Percentiles rank a stretch among this genome's conserved stretches.
Conservation (phyloP, 2,888 invertebrate species). For the Cryptocheilus praepositus region DNA sequence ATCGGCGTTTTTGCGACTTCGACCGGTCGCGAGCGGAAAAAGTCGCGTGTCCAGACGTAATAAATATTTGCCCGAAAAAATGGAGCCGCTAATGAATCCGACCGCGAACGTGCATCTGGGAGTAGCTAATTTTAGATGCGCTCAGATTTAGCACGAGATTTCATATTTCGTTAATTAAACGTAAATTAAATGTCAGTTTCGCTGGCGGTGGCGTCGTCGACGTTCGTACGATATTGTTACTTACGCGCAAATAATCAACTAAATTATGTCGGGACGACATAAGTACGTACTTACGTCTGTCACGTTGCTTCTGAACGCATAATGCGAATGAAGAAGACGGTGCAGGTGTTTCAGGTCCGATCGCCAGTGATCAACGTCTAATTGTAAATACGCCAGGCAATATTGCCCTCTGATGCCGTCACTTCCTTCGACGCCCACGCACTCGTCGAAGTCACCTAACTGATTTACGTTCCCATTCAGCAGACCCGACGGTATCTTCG, state of each 20-base stretch:
- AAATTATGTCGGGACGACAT: background rate
- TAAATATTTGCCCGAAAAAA: too few relatives aligned
- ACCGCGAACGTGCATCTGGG: too few relatives aligned
- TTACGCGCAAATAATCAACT: background rate
- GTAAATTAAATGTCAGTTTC: too few relatives aligned
- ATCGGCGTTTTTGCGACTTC: too few relatives aligned
- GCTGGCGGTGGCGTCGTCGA: too few relatives aligned
- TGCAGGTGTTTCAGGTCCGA: constrained; percentile 76
- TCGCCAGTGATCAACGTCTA: constrained; percentile 76
- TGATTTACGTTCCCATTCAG: constrained; percentile 83
- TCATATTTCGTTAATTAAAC: too few relatives aligned
- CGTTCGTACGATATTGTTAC: background rate
- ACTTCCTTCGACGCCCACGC: constrained; percentile 74
- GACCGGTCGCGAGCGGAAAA: too few relatives aligned
- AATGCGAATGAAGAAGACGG: constrained; percentile 79
- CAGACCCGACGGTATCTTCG: constrained; percentile 82
- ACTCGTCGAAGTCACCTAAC: constrained; percentile 84
- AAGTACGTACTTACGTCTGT: constrained; percentile 79
- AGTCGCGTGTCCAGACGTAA: too few relatives aligned
- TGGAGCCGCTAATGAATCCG: too few relatives aligned
- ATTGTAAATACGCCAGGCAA: constrained; percentile 80
- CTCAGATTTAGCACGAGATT: too few relatives aligned
- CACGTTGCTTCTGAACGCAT: constrained; percentile 80
- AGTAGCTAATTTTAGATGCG: too few relatives aligned
- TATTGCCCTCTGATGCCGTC: constrained; percentile 79